Evolutionary conservation across 2,113 vertebrate genomes (phyloP), one percentile per base, ranked within the genome.

Genomic region (Colaptes auratus): DNA sequence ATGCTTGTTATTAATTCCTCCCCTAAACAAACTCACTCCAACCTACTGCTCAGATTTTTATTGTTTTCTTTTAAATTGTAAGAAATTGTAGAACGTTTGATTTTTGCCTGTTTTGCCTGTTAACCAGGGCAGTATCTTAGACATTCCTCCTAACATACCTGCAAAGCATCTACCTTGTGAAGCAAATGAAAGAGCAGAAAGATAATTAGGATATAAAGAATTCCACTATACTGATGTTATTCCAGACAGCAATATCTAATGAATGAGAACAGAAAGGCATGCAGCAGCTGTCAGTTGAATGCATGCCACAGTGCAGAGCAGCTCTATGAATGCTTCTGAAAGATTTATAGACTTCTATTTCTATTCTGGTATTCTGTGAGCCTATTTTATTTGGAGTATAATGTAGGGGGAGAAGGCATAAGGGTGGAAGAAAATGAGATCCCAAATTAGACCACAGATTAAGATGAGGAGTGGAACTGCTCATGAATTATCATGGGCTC

Each of bases 331-430:
- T 44, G 88, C 23, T 92, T 90, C 90, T 91, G 88, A 97, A 94
- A 95, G 88, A 92, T 96, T 97, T 82, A 95, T 97, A 52, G 87
- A 85, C 61, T 95, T 96, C 92, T 95, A 30, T 74, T 92, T 97
- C 86, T 86, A 76, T 89, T 95, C 96, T 95, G 81, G 89, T 97
- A 76, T 97, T 97, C 70, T 79, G 59, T 84, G 70, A 93, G 39
- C 9, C 44, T 82, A 93, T 96, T 97, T 98, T 96, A 94, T 96
- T 96, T 96, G 91, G 67, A 91, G 82, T 84, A 72, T 89, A 88
- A 96, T 88, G 81, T 60, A 88, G 73, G 39, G 82, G 86, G 91
- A 90, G 92, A 95, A 88, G 46, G 82, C 72, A 91, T 86, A 83
- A 95, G 72, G 78, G 48, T 39, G 70, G 65, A 88, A 92, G 69